Percentiles rank a stretch among this genome's conserved stretches.
Conservation (phyloP, 2,888 invertebrate species). For the Petrolisthes cinctipes region DNA sequence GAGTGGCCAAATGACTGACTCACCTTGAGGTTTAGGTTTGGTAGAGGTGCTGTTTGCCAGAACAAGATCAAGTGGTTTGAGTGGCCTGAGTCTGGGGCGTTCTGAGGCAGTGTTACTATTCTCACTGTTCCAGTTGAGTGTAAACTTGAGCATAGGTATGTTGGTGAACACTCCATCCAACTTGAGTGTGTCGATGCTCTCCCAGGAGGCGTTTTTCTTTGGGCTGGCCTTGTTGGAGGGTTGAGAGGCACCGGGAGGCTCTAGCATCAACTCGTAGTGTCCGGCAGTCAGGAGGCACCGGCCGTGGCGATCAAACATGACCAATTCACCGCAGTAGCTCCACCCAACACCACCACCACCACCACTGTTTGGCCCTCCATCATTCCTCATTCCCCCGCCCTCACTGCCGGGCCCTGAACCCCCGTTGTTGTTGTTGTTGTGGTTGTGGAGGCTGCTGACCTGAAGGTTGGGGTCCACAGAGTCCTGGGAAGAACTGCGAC, state of each 20-base stretch:
- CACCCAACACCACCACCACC: slow-evolving; percentile 69
- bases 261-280: slow-evolving; percentile 88
- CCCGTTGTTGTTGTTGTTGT: slow-evolving; percentile 75
- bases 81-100: slow-evolving; percentile 49
- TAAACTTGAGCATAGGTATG: slow-evolving; percentile 83
- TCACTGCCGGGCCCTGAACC: slow-evolving; percentile 79
- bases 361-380: slow-evolving; percentile 60
- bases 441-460: slow-evolving; percentile 49
- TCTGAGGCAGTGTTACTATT: slow-evolving; percentile 34
- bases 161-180: slow-evolving; percentile 67
- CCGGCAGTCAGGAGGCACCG: slow-evolving; percentile 88
- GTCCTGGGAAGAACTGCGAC: slow-evolving; percentile 60
- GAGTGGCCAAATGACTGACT: background rate
- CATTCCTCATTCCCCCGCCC: slow-evolving; percentile 43
- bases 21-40: slow-evolving; percentile 64
- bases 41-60: slow-evolving; percentile 60
- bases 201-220: slow-evolving; percentile 82
- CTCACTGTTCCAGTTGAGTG: slow-evolving; percentile 82
- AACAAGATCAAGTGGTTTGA: slow-evolving; percentile 58
- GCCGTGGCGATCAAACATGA: slow-evolving; percentile 90
- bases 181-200: slow-evolving; percentile 75
- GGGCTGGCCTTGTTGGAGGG: slow-evolving; percentile 72
- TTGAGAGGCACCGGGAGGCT: slow-evolving; percentile 65
- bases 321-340: slow-evolving; percentile 76
- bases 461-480: slow-evolving; percentile 44